Conservation (phyloP, 2,797 vertebrate genomes). For the Characodon lateralis region DNA sequence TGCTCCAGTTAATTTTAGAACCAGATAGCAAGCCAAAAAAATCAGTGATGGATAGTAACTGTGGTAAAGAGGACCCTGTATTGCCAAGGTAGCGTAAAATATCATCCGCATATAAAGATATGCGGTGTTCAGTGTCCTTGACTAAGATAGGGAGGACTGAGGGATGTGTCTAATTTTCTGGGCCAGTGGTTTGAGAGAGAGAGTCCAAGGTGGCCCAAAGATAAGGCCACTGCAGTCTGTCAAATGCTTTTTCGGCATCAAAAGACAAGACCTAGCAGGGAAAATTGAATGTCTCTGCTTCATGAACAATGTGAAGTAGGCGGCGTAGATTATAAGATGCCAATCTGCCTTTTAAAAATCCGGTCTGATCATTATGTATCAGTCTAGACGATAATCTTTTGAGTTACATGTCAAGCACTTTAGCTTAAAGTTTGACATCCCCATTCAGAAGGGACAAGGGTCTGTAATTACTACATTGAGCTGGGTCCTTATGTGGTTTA, state of each 20-base stretch:
- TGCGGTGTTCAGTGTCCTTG: neutral
- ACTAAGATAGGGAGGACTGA: neutral
- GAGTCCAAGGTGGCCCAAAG: neutral
- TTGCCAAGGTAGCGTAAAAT: neutral
- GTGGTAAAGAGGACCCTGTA: neutral
- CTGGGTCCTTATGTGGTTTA: neutral
- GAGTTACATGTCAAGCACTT: neutral
- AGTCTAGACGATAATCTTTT: neutral
- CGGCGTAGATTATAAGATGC: neutral
- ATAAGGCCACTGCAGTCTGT: neutral
- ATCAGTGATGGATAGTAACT: neutral
- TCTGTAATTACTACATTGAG: conserved; percentile 10
- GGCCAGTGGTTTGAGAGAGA: neutral
- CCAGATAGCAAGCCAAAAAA: too few species aligned
- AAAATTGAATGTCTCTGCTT: neutral
- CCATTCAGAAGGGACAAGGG: neutral
- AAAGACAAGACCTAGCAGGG: neutral
- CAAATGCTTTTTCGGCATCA: neutral
- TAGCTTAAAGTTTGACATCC: neutral
- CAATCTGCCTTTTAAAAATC: neutral
- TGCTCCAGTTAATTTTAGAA: too few species aligned
- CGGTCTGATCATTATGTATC: neutral
- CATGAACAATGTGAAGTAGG: neutral
- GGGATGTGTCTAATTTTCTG: neutral
- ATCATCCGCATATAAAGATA: neutral